These are phyloP conservation scores for Cercocebus atys DNA, from an alignment of 2,113 vertebrate species.

Conservation along the genomic window DNA sequence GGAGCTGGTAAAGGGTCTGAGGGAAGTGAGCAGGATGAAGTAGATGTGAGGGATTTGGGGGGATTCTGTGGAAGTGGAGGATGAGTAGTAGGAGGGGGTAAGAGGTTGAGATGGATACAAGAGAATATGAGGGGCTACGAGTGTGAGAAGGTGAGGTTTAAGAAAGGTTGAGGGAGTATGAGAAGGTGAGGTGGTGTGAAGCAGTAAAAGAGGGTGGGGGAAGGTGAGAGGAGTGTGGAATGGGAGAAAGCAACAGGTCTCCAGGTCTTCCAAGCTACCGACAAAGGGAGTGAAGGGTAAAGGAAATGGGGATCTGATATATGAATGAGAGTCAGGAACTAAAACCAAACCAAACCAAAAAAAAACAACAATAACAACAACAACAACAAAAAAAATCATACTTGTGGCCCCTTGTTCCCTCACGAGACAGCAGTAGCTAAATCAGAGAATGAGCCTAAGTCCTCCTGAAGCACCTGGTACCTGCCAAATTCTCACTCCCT, in stretches of 20 bases:
- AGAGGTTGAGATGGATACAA: no score
- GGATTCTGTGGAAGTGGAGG: no score
- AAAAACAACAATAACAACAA: no score
- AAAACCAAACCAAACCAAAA: neutral
- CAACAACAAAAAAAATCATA: neutral
- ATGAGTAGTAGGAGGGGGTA: neutral
- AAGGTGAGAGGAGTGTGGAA: neutral
- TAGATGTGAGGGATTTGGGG: no score
- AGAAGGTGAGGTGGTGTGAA: neutral
- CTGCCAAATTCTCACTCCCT: neutral
- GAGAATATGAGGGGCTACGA: no score
- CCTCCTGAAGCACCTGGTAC: rapidly evolving
- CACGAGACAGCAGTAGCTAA: neutral
- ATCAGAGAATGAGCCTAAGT: neutral
- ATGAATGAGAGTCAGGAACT: neutral
- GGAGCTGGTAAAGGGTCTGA: neutral
- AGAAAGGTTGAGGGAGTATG: no score
- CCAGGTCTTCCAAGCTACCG: no score
- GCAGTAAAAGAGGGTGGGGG: neutral
- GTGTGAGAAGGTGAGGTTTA: neutral
- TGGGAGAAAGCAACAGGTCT: neutral
- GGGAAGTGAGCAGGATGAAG: neutral
- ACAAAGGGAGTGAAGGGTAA: neutral
- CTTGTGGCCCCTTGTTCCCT: neutral
- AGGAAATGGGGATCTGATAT: neutral